These are phyloP conservation scores for Notothenia rossii DNA, from an alignment of 2,113 vertebrate genomes.

Conservation along the genomic window DNA sequence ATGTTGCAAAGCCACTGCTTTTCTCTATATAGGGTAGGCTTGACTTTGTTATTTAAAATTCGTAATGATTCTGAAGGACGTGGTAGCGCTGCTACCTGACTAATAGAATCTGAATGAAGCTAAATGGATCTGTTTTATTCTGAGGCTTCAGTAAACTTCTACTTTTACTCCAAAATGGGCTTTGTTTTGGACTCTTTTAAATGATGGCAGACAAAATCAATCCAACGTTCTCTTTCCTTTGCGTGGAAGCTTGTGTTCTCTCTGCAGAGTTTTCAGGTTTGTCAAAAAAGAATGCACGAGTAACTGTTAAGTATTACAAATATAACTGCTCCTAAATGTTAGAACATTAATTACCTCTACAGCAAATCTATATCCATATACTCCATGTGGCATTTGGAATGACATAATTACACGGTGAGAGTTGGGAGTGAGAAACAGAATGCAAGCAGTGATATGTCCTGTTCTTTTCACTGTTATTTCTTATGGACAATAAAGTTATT, in stretches of 20 bases:
- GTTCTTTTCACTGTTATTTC: constrained; percentile 83
- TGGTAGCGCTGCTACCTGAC: constrained; percentile 52
- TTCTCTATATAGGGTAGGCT: constrained; percentile 69
- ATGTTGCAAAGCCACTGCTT: constrained; percentile 74
- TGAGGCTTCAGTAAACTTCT: constrained; percentile 26
- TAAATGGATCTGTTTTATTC: constrained; percentile 29
- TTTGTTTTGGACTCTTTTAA: constrained; percentile 56
- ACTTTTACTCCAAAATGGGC: constrained; percentile 34
- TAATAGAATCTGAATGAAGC: constrained; percentile 51
- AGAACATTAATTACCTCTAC: constrained; percentile 70
- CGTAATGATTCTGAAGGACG: constrained; percentile 69
- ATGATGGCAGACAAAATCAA: constrained; percentile 62
- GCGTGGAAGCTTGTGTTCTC: constrained; percentile 65
- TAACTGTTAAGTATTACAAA: constrained; percentile 75
- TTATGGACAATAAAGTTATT: constrained; percentile 85
- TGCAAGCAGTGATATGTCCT: constrained; percentile 69
- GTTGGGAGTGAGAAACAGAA: constrained; percentile 60
- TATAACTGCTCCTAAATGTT: constrained; percentile 71
- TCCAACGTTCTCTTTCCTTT: constrained; percentile 48
- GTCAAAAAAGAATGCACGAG: constrained; percentile 75
- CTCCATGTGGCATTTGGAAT: constrained; percentile 64
- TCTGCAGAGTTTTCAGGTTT: constrained; percentile 72
- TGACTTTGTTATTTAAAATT: constrained; percentile 80
- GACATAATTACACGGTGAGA: constrained; percentile 50
- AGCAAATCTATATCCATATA: constrained; percentile 64